phyloP scores from a whole-genome alignment of 64 coral and sea anemone species.

The Exaiptasia diaphana region DNA sequence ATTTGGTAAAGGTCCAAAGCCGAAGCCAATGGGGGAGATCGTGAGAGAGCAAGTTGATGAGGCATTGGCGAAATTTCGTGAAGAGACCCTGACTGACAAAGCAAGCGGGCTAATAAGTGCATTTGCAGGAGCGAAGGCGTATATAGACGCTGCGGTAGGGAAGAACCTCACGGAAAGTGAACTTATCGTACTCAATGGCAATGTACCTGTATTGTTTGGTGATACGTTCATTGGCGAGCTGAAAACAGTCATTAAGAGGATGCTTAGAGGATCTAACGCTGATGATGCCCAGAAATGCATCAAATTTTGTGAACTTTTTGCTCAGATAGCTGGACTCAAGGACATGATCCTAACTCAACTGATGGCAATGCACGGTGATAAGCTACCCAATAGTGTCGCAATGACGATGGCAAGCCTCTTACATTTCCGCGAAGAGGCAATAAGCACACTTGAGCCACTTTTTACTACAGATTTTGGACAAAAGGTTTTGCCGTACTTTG shows the following conservation, averaged over 20 bases:
- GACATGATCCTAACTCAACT: neutral
- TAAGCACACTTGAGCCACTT: neutral
- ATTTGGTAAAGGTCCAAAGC: too few relatives aligned
- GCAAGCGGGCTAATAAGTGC: neutral
- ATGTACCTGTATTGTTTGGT: neutral
- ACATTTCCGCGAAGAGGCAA: too few relatives aligned
- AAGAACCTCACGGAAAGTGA: neutral
- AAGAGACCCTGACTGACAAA: neutral
- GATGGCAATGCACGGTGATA: neutral
- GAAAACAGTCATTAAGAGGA: neutral
- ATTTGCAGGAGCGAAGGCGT: neutral
- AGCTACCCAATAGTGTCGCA: neutral
- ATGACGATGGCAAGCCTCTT: too few relatives aligned
- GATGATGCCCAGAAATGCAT: neutral
- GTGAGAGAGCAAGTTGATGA: neutral
- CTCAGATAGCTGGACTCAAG: conserved; percentile 1
- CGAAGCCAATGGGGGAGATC: neutral
- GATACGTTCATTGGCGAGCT: neutral
- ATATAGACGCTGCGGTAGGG: neutral
- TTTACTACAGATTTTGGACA: too few relatives aligned
- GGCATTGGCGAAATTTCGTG: neutral
- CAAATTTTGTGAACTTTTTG: neutral
- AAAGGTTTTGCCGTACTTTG: too few relatives aligned
- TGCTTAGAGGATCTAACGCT: neutral
- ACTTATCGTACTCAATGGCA: neutral